A percentile compares a stretch with the other conserved stretches of the same genome.
These are phyloP conservation scores for Orthonevra nobilis DNA, from an alignment of 2,888 invertebrate species.

Conservation along the genomic window DNA sequence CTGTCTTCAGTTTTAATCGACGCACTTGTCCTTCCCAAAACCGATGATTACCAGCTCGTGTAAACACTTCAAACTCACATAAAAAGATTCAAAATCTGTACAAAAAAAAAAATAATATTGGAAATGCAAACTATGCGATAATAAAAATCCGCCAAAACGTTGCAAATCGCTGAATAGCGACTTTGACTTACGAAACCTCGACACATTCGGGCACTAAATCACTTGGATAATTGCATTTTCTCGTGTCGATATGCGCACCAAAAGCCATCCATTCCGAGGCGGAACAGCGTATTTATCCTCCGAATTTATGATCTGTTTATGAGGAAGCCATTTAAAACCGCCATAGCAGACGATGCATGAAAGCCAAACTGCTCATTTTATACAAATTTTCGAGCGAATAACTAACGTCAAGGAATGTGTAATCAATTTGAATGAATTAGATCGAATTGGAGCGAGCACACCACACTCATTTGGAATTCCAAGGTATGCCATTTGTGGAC, in stretches of 20 bases:
- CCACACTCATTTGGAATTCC: too few species aligned
- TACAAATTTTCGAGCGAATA: neutral
- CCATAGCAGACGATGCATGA: conserved; percentile 17
- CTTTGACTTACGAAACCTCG: too few species aligned
- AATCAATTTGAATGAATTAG: conserved; percentile 18
- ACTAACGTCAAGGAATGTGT: neutral
- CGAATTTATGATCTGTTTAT: conserved; percentile 29
- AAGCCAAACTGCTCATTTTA: conserved; percentile 11
- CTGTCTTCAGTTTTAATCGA: too few species aligned
- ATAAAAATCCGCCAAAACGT: too few species aligned
- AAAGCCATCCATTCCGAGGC: neutral
- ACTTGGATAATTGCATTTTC: conserved; percentile 1
- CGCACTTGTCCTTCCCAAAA: too few species aligned
- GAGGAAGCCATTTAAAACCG: conserved; percentile 3
- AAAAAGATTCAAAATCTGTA: too few species aligned
- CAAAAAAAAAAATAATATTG: too few species aligned
- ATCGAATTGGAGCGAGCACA: too few species aligned
- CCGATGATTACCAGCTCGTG: too few species aligned
- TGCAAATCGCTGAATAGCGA: neutral
- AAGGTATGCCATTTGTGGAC: neutral
- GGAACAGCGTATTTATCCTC: conserved; percentile 10
- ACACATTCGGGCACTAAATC: neutral
- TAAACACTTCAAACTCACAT: neutral
- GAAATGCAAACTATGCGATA: too few species aligned
- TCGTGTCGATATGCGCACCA: conserved; percentile 1